phyloP scores from a whole-genome alignment of 2,888 invertebrate genomes.

The Andrena bicolor region DNA sequence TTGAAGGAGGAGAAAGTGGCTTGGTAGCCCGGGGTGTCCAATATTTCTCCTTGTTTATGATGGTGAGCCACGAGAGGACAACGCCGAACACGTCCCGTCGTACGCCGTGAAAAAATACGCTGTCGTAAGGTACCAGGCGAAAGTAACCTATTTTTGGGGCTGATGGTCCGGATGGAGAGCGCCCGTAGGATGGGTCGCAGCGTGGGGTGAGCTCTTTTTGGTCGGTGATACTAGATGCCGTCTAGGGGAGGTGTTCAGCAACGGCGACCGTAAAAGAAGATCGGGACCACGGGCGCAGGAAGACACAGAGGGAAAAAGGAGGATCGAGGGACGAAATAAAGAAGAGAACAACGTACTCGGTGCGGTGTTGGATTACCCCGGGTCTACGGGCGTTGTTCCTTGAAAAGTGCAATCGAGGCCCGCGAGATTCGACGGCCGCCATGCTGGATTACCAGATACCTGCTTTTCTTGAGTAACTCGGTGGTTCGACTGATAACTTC shows the following conservation, averaged over 20 bases:
- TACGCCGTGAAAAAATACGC: constrained; percentile 26
- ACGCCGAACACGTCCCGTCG: not conserved
- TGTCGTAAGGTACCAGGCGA: constrained; percentile 19
- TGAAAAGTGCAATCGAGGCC: constrained; percentile 48
- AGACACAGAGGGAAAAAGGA: constrained; percentile 43
- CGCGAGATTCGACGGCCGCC: constrained; percentile 25
- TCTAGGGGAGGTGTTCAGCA: constrained; percentile 64
- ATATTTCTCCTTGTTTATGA: constrained; percentile 41
- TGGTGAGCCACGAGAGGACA: not conserved
- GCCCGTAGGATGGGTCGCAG: constrained; percentile 53
- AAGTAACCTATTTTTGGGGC: constrained; percentile 57
- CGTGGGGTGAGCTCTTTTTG: constrained; percentile 65
- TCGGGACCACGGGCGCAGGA: constrained; percentile 45
- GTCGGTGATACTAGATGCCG: constrained; percentile 69
- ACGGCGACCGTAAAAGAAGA: constrained; percentile 65
- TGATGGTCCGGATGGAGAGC: constrained; percentile 20
- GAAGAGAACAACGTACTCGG: constrained; percentile 47
- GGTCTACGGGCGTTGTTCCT: constrained; percentile 59
- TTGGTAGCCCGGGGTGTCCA: constrained; percentile 15
- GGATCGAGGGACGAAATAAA: constrained; percentile 57
- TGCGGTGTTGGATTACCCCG: constrained; percentile 65
- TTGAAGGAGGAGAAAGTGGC: constrained; percentile 4
- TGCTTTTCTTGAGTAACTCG: not conserved
- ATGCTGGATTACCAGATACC: not conserved
- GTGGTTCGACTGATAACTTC: not conserved